Conservation (phyloP, 30 jellyfish, hydroid and myxozoan genomes). For the Aurelia sp. region DNA sequence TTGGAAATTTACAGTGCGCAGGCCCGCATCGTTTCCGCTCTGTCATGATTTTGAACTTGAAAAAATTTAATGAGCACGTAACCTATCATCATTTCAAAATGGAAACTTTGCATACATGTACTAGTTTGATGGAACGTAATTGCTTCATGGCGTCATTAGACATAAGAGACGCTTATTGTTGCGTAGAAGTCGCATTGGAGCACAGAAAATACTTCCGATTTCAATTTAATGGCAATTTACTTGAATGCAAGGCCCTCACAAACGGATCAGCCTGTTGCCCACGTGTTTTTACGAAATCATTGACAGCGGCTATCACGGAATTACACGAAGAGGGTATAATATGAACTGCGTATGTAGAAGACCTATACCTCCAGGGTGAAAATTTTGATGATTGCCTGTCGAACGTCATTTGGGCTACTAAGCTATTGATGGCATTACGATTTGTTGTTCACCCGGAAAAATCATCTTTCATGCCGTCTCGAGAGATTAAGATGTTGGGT, state of each 20-base stretch:
- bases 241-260: neutral
- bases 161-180: constrained; percentile 53
- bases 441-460: constrained; percentile 21
- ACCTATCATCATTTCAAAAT: too few species aligned
- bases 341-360: constrained; percentile 20
- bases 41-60: too few species aligned
- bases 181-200: neutral
- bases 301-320: constrained; percentile 22
- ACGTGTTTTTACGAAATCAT: constrained; percentile 17
- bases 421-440: neutral
- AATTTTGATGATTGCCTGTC: neutral
- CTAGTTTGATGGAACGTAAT: too few species aligned
- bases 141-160: too few species aligned
- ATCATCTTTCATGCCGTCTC: constrained; percentile 10
- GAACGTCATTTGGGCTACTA: neutral
- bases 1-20: too few species aligned
- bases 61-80: too few species aligned
- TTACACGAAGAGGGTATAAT: neutral
- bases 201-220: constrained; percentile 15
- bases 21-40: too few species aligned
- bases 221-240: constrained; percentile 1
- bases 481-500: constrained; percentile 3
- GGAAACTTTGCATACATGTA: too few species aligned
- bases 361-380: neutral
- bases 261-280: constrained; percentile 25